Evolutionary conservation across 2,797 vertebrate species (phyloP).

Genomic region (Pelobates cultripes): DNA sequence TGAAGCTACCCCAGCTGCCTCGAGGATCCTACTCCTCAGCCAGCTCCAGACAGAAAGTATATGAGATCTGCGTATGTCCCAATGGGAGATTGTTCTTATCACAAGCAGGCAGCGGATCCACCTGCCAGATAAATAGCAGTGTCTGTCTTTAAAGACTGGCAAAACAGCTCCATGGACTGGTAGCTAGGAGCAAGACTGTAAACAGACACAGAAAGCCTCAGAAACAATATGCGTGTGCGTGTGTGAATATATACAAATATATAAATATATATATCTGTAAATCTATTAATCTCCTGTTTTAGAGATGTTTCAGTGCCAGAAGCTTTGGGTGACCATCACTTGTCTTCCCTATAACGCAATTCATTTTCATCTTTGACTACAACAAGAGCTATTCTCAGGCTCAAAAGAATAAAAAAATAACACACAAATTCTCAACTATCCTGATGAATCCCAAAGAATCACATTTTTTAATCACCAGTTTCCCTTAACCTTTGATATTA

Average conservation of each 20-base stretch:
- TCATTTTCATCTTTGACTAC: not conserved
- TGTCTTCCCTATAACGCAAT: slow-evolving; percentile 52
- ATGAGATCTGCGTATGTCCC: slow-evolving; percentile 94
- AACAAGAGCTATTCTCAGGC: not conserved
- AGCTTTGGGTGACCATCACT: slow-evolving; percentile 85
- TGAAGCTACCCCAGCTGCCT: slow-evolving; percentile 90
- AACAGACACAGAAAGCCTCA: slow-evolving; percentile 81
- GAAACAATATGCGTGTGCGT: slow-evolving; percentile 72
- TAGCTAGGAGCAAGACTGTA: slow-evolving; percentile 60
- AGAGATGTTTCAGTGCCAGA: slow-evolving; percentile 84
- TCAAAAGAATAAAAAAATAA: not conserved
- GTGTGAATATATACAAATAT: slow-evolving; percentile 56
- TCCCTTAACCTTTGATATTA: not conserved
- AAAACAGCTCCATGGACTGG: slow-evolving; percentile 60
- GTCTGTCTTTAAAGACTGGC: slow-evolving; percentile 86
- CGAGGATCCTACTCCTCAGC: slow-evolving; percentile 86
- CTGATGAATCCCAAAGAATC: slow-evolving; percentile 11
- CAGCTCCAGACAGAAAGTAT: slow-evolving; percentile 89
- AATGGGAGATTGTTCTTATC: slow-evolving; percentile 95
- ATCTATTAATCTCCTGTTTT: slow-evolving; percentile 82
- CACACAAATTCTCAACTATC: not conserved
- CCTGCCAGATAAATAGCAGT: slow-evolving; percentile 95
- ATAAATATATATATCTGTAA: slow-evolving; percentile 73
- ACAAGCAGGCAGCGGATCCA: slow-evolving; percentile 90
- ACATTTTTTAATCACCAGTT: not conserved